phyloP scores from a whole-genome alignment of 2,797 vertebrate genomes.

The Anas capensis region DNA sequence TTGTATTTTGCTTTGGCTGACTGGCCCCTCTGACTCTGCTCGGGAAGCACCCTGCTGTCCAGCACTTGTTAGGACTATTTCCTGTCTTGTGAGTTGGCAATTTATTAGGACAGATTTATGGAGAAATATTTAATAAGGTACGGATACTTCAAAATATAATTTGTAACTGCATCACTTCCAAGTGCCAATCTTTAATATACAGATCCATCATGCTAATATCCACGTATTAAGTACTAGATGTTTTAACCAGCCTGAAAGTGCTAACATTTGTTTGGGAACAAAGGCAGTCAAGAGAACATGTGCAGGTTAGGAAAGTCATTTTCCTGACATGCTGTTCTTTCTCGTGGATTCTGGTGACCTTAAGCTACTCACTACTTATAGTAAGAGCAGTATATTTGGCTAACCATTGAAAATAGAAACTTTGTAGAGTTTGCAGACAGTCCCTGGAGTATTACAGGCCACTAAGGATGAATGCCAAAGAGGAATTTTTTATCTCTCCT shows the following conservation, averaged over 20 bases:
- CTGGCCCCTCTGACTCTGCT: neutral
- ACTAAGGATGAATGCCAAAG: conserved; percentile 77
- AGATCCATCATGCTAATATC: neutral
- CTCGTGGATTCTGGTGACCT: neutral
- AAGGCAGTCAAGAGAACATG: neutral
- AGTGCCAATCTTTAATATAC: neutral
- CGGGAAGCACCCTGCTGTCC: neutral
- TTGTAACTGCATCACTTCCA: neutral
- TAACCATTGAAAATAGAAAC: conserved; percentile 31
- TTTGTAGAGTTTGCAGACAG: conserved; percentile 77
- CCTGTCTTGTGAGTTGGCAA: neutral
- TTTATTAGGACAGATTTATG: neutral
- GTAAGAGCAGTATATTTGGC: conserved; percentile 29
- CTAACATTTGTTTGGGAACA: neutral
- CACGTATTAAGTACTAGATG: rapidly evolving
- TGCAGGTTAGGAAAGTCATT: neutral
- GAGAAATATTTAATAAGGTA: neutral
- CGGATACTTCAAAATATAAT: neutral
- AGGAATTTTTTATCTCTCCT: conserved; percentile 77
- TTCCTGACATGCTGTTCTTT: conserved; percentile 13
- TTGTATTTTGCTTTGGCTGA: neutral
- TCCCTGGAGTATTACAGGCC: conserved; percentile 74
- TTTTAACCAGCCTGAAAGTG: neutral
- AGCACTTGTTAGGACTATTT: neutral
- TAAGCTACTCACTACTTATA: conserved; percentile 23